Base-by-base conservation (phyloP, 2,113 vertebrate species). In the Poicephalus gulielmi region DNA sequence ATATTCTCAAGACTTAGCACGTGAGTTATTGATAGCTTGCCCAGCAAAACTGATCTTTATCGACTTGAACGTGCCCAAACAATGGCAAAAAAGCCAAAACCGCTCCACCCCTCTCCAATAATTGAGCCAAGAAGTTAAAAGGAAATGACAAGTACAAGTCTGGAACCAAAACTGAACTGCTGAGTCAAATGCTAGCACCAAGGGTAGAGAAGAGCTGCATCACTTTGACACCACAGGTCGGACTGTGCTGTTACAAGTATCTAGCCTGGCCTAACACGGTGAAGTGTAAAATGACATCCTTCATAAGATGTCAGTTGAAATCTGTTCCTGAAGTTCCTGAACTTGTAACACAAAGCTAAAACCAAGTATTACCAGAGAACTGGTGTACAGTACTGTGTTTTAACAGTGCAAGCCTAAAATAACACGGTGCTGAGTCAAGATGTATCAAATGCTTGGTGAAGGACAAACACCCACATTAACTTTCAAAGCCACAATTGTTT, bases 51-150 rank as follows among this genome's bases (percentile, higher is more conserved):
- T 83, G 22, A 95, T 95, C 37, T 95, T 71, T 87, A 96, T 93
- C 88, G 62, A 53, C 47, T 84, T 66, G 57, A 91, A 68, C 27
- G 5, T 89, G 86, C 88, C 82, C 70, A 90, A 95, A 94, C 84
- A 95, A 96, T 47, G 37, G 80, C 35, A 87, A 90, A 95, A 71
- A 50, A 94, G 94, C 94, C 90, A 96, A 96, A 95, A 96, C 5
- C 30, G 86, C 96, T 94, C 95, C 95, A 92, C 91, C 92, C 92
- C 94, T 77, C 82, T 88, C 52, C 66, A 95, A 27, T 44, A 85
- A 76, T 33, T 88, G 50, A 95, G 80, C 78, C 90, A 97, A 95
- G 68, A 88, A 75, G 11, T 75, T 88, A 66, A 91, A 94, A 90
- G 74, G 70, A 95, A 93, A 95, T 92, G 3, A 89, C 5, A 24